Percentiles rank a stretch among this genome's conserved stretches.
Conservation (phyloP, 2,113 vertebrate species). For the Vulpes lagopus region DNA sequence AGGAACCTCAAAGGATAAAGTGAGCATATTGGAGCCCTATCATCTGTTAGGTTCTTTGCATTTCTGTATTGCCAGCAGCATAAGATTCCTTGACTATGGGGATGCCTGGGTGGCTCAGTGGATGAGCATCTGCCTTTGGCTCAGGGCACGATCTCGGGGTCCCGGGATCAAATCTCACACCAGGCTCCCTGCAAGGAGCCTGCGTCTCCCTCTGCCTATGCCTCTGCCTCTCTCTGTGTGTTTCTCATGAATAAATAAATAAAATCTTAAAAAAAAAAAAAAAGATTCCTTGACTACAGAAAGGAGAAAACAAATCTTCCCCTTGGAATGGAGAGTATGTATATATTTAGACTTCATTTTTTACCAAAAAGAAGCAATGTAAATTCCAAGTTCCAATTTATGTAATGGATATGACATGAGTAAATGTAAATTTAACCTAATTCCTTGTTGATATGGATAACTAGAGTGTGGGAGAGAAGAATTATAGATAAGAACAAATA, state of each 20-base stretch:
- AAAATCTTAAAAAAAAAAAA: no score
- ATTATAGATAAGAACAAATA: background rate
- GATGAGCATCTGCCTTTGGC: no score
- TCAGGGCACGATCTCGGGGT: no score
- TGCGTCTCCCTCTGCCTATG: no score
- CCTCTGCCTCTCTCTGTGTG: no score
- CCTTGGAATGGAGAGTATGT: background rate
- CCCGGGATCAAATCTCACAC: no score
- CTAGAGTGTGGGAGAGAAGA: background rate
- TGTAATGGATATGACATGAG: background rate
- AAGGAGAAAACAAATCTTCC: background rate
- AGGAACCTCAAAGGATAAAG: background rate
- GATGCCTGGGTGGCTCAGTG: no score
- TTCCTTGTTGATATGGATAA: background rate
- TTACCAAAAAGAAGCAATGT: slow-evolving; percentile 42
- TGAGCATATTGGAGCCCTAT: background rate
- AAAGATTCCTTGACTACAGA: background rate
- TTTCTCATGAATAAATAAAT: no score
- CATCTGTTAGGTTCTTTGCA: background rate
- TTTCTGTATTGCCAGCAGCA: background rate
- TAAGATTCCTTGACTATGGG: background rate
- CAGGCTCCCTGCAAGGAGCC: no score
- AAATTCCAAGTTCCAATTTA: slow-evolving; percentile 38
- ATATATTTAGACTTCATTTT: slow-evolving; percentile 45
- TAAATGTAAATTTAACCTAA: slow-evolving; percentile 53